Evolutionary conservation across 1,140 invertebrate species (phyloP).

Genomic region (Hypsibius dujardini): DNA sequence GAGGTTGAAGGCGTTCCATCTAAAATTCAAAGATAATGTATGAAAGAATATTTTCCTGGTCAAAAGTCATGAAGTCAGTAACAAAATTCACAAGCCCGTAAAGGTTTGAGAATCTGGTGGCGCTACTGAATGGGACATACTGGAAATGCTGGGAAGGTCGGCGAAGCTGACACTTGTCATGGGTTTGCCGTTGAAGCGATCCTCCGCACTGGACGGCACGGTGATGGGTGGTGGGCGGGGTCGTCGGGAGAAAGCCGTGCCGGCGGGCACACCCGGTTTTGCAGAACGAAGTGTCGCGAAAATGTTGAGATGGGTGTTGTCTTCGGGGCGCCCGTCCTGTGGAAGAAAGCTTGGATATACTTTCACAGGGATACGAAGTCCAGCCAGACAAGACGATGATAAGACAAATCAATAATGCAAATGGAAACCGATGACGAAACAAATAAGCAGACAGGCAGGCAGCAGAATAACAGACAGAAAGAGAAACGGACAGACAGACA

Average conservation of each 20-base stretch:
- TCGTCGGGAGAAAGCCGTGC: slow-evolving; percentile 22
- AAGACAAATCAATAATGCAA: too few relatives aligned
- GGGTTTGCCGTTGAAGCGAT: slow-evolving; percentile 16
- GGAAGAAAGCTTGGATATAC: too few relatives aligned
- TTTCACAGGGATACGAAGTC: too few relatives aligned
- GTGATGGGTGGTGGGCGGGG: slow-evolving; percentile 15
- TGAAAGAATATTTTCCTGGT: neutral
- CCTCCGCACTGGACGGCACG: slow-evolving; percentile 6
- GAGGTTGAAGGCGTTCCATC: slow-evolving; percentile 25
- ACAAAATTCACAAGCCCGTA: neutral
- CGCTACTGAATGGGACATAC: slow-evolving; percentile 2
- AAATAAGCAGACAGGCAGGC: too few relatives aligned
- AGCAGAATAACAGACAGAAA: too few relatives aligned
- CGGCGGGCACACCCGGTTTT: slow-evolving; percentile 18
- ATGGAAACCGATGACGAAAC: too few relatives aligned
- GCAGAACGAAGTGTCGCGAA: slow-evolving; percentile 20
- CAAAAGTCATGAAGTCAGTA: neutral
- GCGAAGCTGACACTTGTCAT: slow-evolving; percentile 19
- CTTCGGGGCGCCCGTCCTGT: too few relatives aligned
- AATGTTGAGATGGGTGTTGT: neutral
- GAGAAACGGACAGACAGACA: too few relatives aligned
- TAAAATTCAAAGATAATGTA: neutral
- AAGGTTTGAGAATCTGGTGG: neutral
- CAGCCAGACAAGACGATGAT: too few relatives aligned
- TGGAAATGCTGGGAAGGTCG: slow-evolving; percentile 18